These are phyloP conservation scores for Hyposoter didymator DNA, from an alignment of 2,888 invertebrate genomes.

Conservation along the genomic window DNA sequence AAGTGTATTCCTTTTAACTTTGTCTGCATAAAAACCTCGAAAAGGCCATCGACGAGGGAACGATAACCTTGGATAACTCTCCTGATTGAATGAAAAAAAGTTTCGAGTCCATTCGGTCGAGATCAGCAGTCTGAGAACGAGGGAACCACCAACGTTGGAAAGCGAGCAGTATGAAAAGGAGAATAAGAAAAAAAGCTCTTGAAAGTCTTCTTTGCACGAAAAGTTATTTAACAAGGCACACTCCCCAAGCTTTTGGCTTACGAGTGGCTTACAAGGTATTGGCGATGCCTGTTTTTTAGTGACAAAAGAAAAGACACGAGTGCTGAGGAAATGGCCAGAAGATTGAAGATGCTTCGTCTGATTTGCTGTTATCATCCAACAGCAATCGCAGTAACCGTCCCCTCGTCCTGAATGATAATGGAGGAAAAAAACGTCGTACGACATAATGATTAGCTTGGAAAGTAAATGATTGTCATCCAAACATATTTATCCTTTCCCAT, in stretches of 20 bases:
- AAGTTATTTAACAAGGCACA: background rate
- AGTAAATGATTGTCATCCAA: background rate
- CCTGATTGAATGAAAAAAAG: background rate
- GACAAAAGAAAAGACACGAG: background rate
- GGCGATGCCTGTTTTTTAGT: background rate
- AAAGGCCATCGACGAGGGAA: background rate
- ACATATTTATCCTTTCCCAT: background rate
- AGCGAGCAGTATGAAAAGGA: conserved; percentile 14
- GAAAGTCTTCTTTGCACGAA: background rate
- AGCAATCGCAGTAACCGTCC: background rate
- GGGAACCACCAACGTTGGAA: background rate
- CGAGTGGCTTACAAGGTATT: background rate
- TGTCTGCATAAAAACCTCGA: background rate
- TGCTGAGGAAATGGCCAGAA: background rate
- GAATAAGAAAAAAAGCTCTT: background rate
- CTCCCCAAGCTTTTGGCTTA: background rate
- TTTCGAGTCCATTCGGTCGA: background rate
- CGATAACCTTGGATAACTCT: background rate
- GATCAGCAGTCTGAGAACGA: background rate
- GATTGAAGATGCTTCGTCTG: background rate
- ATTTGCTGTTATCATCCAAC: background rate
- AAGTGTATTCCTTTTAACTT: background rate
- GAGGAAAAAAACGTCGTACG: conserved; percentile 38
- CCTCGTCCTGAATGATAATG: background rate
- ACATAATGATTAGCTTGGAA: background rate